Percentiles rank a stretch among this genome's conserved stretches.
These are phyloP conservation scores for Sminthopsis crassicaudata DNA, from an alignment of 2,113 vertebrate species.

Conservation along the genomic window DNA sequence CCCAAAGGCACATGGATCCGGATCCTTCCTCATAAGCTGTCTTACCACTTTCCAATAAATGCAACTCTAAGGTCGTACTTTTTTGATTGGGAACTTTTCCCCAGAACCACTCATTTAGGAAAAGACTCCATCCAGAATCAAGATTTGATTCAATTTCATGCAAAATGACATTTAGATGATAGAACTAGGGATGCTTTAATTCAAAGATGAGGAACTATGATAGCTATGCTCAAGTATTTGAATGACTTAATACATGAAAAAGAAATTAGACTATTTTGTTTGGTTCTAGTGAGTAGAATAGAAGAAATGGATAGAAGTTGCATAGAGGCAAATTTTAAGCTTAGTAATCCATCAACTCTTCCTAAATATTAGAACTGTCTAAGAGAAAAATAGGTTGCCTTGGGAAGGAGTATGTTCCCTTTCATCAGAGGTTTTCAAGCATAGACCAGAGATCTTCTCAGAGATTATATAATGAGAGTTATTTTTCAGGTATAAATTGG, in stretches of 20 bases:
- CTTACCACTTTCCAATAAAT: background rate
- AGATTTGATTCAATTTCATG: background rate
- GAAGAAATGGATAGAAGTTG: background rate
- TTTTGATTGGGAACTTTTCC: background rate
- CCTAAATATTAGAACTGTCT: background rate
- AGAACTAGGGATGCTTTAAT: background rate
- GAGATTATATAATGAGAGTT: too few relatives aligned
- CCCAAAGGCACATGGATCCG: background rate
- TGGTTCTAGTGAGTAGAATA: background rate
- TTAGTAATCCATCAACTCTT: background rate
- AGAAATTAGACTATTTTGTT: background rate
- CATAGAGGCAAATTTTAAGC: background rate
- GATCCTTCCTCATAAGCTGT: background rate
- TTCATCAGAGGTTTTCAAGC: background rate
- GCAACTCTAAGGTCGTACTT: background rate
- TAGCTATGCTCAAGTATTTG: background rate
- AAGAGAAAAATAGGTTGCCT: background rate
- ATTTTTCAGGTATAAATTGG: background rate
- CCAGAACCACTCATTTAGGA: background rate
- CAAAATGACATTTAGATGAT: background rate
- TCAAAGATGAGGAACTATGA: background rate
- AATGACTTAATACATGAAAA: background rate
- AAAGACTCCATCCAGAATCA: background rate
- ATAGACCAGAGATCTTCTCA: background rate
- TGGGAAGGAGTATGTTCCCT: background rate